Evolutionary conservation across 2,888 invertebrate species (phyloP).

Genomic region (Drosophila demipolita): DNA sequence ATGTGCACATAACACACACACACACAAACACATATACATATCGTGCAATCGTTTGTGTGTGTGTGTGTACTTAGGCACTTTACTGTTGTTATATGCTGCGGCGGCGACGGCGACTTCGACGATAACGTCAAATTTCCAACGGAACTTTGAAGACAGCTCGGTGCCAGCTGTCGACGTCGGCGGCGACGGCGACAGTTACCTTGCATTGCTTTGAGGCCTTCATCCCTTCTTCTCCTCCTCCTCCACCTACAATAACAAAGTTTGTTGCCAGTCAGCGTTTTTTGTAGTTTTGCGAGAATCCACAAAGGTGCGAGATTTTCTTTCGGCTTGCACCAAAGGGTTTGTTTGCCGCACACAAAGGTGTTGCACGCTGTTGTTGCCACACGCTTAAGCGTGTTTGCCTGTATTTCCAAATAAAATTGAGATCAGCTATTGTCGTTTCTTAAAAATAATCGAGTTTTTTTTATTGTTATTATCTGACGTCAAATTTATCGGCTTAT

Average conservation of each 20-base stretch:
- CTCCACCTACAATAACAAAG: neutral
- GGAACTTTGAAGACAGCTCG: conserved; percentile 54
- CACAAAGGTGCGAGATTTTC: neutral
- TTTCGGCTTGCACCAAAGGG: neutral
- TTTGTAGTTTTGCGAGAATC: neutral
- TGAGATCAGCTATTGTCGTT: neutral
- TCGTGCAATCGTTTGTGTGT: conserved; percentile 8
- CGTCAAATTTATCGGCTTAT: too few species aligned
- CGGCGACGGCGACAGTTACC: neutral
- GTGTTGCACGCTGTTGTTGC: neutral
- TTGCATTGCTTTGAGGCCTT: neutral
- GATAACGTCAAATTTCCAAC: conserved; percentile 39
- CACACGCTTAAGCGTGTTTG: neutral
- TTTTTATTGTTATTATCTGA: neutral
- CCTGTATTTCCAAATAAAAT: neutral
- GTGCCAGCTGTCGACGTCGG: conserved; percentile 18
- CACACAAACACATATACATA: conserved; percentile 1
- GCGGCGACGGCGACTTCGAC: neutral
- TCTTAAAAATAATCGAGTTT: neutral
- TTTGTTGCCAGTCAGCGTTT: neutral
- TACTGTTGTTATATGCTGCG: conserved; percentile 26
- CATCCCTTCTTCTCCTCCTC: neutral
- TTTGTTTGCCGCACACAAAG: neutral
- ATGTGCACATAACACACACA: neutral
- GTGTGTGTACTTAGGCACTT: conserved; percentile 7